Conservation (phyloP, 1,140 invertebrate species). For the Ceratosolen fusciceps region DNA sequence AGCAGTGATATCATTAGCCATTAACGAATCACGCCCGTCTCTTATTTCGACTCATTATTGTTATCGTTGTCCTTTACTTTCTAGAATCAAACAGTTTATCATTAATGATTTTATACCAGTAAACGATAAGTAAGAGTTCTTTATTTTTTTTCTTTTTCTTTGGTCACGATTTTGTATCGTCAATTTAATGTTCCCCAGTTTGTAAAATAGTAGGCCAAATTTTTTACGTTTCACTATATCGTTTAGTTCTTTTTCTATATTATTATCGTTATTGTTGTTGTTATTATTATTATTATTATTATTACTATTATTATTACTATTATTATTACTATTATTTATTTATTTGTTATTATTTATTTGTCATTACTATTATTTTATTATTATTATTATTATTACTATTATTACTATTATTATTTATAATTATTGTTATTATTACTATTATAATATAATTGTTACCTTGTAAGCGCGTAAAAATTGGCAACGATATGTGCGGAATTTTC, state of each 20-base stretch:
- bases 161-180: slow-evolving; percentile 1
- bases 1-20: too few relatives aligned
- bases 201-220: slow-evolving; percentile 19
- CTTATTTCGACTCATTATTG: too few relatives aligned
- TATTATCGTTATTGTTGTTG: too few relatives aligned
- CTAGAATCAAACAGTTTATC: background rate
- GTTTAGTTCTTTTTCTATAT: background rate
- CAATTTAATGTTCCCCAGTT: slow-evolving; percentile 23
- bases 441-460: slow-evolving; percentile 22
- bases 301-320: too few relatives aligned
- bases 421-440: too few relatives aligned
- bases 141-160: too few relatives aligned
- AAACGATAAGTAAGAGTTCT: background rate
- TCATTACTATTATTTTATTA: too few relatives aligned
- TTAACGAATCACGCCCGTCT: too few relatives aligned
- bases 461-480: slow-evolving; percentile 7
- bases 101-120: background rate
- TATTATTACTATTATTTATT: background rate
- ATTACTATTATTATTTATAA: too few relatives aligned
- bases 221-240: slow-evolving; percentile 12
- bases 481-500: background rate
- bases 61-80: background rate
- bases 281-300: too few relatives aligned
- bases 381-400: too few relatives aligned
- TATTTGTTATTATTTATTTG: too few relatives aligned